Evolutionary conservation across 1,140 invertebrate species (phyloP).

Genomic region (Hirudo medicinalis): DNA sequence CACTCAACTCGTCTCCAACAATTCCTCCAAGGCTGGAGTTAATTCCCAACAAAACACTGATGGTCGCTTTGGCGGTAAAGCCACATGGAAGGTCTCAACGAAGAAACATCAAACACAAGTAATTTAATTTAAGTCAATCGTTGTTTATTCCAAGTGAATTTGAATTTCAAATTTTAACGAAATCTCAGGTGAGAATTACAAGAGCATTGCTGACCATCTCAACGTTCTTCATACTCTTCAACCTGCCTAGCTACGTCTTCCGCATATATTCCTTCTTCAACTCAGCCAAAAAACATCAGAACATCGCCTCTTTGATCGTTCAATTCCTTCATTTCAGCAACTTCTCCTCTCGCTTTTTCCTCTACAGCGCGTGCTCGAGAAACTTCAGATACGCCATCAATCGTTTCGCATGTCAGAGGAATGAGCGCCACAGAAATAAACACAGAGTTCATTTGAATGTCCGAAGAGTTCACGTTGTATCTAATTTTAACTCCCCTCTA

Average conservation of each 20-base stretch:
- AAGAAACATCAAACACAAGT: slow-evolving; percentile 34
- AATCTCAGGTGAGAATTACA: slow-evolving; percentile 52
- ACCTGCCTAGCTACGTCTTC: slow-evolving; percentile 48
- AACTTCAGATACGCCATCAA: slow-evolving; percentile 55
- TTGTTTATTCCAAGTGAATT: too few species aligned
- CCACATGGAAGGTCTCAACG: slow-evolving; percentile 18
- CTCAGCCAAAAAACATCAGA: slow-evolving; percentile 17
- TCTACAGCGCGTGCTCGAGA: slow-evolving; percentile 64
- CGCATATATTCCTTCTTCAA: slow-evolving; percentile 30
- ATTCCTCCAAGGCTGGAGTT: not conserved
- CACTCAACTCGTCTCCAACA: slow-evolving; percentile 5
- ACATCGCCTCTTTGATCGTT: slow-evolving; percentile 28
- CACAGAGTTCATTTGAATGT: not conserved
- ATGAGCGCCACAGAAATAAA: not conserved
- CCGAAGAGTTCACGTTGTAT: too few species aligned
- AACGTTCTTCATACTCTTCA: slow-evolving; percentile 59
- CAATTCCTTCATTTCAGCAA: slow-evolving; percentile 57
- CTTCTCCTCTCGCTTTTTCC: slow-evolving; percentile 68
- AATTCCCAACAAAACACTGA: not conserved
- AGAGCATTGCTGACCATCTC: slow-evolving; percentile 67
- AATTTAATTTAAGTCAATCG: too few species aligned
- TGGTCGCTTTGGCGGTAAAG: not conserved
- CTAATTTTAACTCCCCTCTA: too few species aligned
- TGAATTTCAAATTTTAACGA: too few species aligned
- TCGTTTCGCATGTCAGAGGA: slow-evolving; percentile 4